phyloP scores from a whole-genome alignment of 2,113 vertebrate genomes.

The Pachypanchax playfairii region DNA sequence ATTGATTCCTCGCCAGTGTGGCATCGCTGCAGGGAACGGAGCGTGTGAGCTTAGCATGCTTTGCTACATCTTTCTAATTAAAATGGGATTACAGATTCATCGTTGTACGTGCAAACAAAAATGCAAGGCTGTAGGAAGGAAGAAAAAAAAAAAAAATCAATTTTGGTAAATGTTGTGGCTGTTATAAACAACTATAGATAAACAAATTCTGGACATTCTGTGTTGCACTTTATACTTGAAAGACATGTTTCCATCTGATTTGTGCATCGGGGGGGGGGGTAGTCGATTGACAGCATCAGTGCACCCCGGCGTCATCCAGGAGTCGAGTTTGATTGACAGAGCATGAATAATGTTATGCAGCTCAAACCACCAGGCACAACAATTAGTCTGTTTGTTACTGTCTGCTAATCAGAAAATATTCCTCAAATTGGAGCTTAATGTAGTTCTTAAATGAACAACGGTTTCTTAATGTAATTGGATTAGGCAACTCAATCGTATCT shows the following conservation, averaged over 20 bases:
- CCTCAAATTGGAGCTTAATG: constrained; percentile 69
- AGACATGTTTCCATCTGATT: constrained; percentile 13
- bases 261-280: constrained; percentile 14
- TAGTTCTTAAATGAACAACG: constrained; percentile 68
- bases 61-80: constrained; percentile 95
- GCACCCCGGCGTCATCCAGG: constrained; percentile 24
- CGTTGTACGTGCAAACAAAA: constrained; percentile 89
- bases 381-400: constrained; percentile 64
- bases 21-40: constrained; percentile 89
- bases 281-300: constrained; percentile 18
- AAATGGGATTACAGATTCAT: constrained; percentile 94
- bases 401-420: constrained; percentile 66
- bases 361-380: constrained; percentile 60
- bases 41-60: constrained; percentile 87
- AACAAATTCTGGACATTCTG: constrained; percentile 53
- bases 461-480: constrained; percentile 74
- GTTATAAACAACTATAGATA: constrained; percentile 76
- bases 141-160: constrained; percentile 82
- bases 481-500: constrained; percentile 63
- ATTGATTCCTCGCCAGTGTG: constrained; percentile 96
- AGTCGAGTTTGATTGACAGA: constrained; percentile 48
- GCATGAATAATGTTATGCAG: constrained; percentile 47
- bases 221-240: constrained; percentile 7
- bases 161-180: constrained; percentile 90
- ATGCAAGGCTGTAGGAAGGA: constrained; percentile 77